phyloP scores from a whole-genome alignment of 2,888 invertebrate genomes.

The Bugulina stolonifera region DNA sequence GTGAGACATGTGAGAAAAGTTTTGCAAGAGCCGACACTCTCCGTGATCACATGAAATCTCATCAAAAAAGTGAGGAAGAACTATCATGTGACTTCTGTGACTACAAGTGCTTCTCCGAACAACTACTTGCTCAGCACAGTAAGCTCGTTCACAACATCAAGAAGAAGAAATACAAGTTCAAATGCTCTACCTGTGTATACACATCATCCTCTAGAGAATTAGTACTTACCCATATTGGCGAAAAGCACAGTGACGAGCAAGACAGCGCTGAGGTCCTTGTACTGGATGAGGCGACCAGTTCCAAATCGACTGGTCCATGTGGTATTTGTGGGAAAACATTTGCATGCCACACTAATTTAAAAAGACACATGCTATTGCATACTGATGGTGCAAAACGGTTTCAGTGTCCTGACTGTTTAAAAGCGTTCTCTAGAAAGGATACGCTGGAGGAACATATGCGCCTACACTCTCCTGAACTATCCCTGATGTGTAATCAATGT shows the following conservation, averaged over 20 bases:
- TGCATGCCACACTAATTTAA: neutral
- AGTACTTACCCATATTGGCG: neutral
- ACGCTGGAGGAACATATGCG: conserved; percentile 6
- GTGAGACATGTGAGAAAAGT: neutral
- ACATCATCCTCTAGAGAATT: neutral
- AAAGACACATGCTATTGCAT: conserved; percentile 19
- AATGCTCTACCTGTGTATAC: conserved; percentile 7
- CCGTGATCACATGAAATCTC: conserved; percentile 17
- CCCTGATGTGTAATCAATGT: neutral
- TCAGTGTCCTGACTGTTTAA: neutral
- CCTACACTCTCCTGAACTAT: neutral
- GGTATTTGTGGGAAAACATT: neutral
- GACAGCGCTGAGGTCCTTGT: neutral
- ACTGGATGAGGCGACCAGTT: neutral
- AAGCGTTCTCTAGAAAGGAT: neutral
- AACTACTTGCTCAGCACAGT: neutral
- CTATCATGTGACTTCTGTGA: conserved; percentile 13
- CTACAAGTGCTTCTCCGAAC: neutral
- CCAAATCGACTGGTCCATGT: neutral
- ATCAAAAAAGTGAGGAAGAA: neutral
- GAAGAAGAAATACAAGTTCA: neutral
- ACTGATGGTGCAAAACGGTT: neutral
- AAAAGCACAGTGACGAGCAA: neutral
- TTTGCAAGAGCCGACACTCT: neutral
- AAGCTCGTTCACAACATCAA: neutral